Percentiles rank a stretch among this genome's conserved stretches.
These are phyloP conservation scores for Monodelphis domestica DNA, from an alignment of 2,797 vertebrate genomes.

Conservation along the genomic window DNA sequence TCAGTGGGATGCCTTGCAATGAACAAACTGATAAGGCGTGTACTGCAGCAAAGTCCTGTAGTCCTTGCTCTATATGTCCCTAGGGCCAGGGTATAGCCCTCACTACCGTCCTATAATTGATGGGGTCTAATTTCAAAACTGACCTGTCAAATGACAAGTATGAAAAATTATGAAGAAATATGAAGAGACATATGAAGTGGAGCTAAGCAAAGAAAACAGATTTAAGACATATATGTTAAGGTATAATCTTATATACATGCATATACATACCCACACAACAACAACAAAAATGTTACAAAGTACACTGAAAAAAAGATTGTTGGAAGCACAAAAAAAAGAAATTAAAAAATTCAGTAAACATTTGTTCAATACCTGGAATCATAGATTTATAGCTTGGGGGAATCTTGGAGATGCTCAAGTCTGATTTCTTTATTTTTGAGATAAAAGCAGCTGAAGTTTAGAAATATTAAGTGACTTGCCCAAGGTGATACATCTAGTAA, in stretches of 20 bases:
- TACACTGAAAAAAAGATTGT: not conserved
- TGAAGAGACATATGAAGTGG: not conserved
- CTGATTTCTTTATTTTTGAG: not conserved
- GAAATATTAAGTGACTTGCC: rapidly evolving
- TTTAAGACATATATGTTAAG: not conserved
- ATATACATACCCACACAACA: not conserved
- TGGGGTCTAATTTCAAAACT: not conserved
- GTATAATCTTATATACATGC: not conserved
- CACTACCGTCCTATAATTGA: not conserved
- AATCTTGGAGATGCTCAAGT: not conserved
- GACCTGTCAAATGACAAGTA: not conserved
- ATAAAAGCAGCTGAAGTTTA: not conserved
- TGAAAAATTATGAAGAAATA: not conserved
- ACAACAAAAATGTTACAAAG: not conserved
- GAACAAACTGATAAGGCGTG: not conserved
- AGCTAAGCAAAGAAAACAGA: conserved; percentile 22
- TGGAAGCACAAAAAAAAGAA: not conserved
- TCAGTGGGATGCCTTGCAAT: not conserved
- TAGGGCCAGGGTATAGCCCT: not conserved
- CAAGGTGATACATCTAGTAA: not conserved
- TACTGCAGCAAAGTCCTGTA: not conserved
- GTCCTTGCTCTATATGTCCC: not conserved
- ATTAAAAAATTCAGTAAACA: not conserved
- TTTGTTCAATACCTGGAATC: not conserved
- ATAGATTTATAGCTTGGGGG: not conserved